Evolutionary conservation across 2,888 invertebrate genomes (phyloP).

Genomic region (Trimorus sp.): DNA sequence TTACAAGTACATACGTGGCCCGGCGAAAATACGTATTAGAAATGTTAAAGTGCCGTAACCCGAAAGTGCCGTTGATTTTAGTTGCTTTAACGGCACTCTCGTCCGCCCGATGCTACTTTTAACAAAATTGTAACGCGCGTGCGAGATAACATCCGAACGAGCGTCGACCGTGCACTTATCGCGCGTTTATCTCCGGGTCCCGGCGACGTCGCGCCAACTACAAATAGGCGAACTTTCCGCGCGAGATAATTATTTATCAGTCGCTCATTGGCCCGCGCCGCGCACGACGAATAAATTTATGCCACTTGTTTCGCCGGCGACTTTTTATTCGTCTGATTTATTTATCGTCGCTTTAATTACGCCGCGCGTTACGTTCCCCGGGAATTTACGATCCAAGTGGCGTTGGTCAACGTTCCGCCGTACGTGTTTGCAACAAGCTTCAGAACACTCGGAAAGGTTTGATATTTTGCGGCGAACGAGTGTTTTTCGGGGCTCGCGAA

Average conservation of each 20-base stretch:
- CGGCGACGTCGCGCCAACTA: conserved; percentile 21
- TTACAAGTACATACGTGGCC: conserved; percentile 25
- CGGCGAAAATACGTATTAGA: conserved; percentile 46
- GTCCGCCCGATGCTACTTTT: conserved; percentile 51
- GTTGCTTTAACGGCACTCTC: conserved; percentile 60
- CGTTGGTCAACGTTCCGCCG: background rate
- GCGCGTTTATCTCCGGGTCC: conserved; percentile 31
- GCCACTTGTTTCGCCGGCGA: conserved; percentile 30
- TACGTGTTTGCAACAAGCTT: background rate
- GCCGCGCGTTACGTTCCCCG: conserved; percentile 1
- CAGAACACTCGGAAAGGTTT: background rate
- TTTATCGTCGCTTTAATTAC: conserved; percentile 38
- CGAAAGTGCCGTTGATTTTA: conserved; percentile 61
- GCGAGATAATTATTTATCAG: conserved; percentile 52
- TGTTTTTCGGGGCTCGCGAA: too few species aligned
- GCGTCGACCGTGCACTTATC: conserved; percentile 52
- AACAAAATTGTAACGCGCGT: conserved; percentile 53
- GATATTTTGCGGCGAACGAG: background rate
- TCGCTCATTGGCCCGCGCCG: conserved; percentile 37
- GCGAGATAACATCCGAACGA: conserved; percentile 61
- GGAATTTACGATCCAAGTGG: conserved; percentile 21
- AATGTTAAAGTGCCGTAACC: conserved; percentile 52
- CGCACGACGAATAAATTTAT: conserved; percentile 30
- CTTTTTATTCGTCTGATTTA: conserved; percentile 19
- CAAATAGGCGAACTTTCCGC: conserved; percentile 44